Evolutionary conservation across 2,797 vertebrate species (phyloP).

Genomic region (Rousettus madagascariensis): DNA sequence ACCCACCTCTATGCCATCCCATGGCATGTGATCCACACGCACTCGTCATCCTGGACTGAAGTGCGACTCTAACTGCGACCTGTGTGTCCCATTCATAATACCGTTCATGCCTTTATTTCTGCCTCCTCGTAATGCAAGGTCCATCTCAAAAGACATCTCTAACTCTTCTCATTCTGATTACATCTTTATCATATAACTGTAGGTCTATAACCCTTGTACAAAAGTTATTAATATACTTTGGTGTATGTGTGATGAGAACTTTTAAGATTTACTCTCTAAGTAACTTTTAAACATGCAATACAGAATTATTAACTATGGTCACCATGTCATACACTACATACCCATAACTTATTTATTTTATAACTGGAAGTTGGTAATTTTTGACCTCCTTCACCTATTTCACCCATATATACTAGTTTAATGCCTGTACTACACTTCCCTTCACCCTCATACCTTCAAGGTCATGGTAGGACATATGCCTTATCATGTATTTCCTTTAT

Average conservation of each 20-base stretch:
- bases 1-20: neutral
- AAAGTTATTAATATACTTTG: neutral
- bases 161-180: neutral
- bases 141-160: neutral
- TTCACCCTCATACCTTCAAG: neutral
- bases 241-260: neutral
- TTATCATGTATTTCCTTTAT: neutral
- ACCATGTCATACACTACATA: too few relatives aligned
- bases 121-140: neutral
- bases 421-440: neutral
- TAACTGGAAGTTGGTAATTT: neutral
- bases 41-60: neutral
- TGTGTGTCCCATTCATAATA: rapidly evolving
- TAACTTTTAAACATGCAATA: neutral
- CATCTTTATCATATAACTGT: neutral
- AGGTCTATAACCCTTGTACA: too few relatives aligned
- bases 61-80: neutral
- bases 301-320: neutral
- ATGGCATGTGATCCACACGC: neutral
- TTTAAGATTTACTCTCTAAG: neutral
- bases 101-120: neutral
- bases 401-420: neutral
- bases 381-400: neutral
- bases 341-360: neutral
- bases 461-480: neutral